Conservation (phyloP, 2,797 vertebrate species). For the Girardinus metallicus region DNA sequence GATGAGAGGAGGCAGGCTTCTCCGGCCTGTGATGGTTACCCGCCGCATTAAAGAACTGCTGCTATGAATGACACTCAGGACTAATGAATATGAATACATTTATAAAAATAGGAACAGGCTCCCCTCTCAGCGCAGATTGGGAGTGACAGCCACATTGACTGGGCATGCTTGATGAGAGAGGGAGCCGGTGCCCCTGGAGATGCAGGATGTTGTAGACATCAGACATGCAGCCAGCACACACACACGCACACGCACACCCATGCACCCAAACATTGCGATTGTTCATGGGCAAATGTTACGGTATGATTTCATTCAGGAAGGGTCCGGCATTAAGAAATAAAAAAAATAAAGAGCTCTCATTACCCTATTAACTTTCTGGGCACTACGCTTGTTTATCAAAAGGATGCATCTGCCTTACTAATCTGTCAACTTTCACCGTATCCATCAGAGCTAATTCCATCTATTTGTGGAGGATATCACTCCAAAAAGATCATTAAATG, state of each 20-base stretch:
- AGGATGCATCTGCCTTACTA: conserved; percentile 19
- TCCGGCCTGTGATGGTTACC: conserved; percentile 71
- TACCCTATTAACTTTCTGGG: conserved; percentile 42
- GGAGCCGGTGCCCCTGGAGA: conserved; percentile 67
- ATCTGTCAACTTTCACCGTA: conserved; percentile 35
- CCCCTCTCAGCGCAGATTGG: conserved; percentile 72
- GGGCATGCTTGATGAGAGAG: conserved; percentile 74
- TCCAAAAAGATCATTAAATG: conserved; percentile 39
- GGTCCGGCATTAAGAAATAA: conserved; percentile 43
- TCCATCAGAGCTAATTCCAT: conserved; percentile 56
- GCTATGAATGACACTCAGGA: conserved; percentile 79
- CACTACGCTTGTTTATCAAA: conserved; percentile 29
- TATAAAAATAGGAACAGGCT: conserved; percentile 78
- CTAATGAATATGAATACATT: conserved; percentile 84
- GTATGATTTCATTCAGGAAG: conserved; percentile 52
- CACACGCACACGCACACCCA: conserved; percentile 23
- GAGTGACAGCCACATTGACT: conserved; percentile 79
- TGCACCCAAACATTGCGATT: conserved; percentile 24
- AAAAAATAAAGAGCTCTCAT: conserved; percentile 41
- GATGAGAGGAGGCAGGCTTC: conserved; percentile 75
- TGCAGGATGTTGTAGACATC: conserved; percentile 64
- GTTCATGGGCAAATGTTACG: conserved; percentile 31
- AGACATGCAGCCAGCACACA: conserved; percentile 52
- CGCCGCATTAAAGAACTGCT: conserved; percentile 70
- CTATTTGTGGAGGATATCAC: conserved; percentile 44